These are phyloP conservation scores for Euleptes europaea DNA, from an alignment of 2,113 vertebrate genomes.

Conservation along the genomic window DNA sequence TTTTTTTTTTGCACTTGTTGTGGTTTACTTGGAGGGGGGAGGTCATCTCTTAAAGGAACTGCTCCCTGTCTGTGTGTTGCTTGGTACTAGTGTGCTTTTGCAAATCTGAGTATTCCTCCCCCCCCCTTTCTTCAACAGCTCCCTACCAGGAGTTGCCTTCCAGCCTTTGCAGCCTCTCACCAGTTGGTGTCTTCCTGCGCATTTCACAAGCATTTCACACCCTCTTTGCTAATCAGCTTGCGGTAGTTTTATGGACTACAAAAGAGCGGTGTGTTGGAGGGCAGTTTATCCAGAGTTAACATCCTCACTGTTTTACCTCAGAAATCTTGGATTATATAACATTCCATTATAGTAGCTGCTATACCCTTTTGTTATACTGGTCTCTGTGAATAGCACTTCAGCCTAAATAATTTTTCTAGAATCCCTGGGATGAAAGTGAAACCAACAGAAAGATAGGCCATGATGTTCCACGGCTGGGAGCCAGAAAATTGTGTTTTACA, in stretches of 20 bases:
- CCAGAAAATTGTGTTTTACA: fast-evolving
- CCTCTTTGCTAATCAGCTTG: too few relatives aligned
- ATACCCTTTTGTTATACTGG: fast-evolving
- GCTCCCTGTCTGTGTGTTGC: too few relatives aligned
- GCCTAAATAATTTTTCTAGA: not conserved
- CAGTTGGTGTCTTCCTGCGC: too few relatives aligned
- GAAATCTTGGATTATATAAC: not conserved
- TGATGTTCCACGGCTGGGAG: not conserved
- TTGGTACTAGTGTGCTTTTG: too few relatives aligned
- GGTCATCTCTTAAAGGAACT: too few relatives aligned
- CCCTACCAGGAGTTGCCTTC: too few relatives aligned
- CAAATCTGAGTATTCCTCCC: too few relatives aligned
- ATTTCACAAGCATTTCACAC: too few relatives aligned
- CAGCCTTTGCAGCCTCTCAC: too few relatives aligned
- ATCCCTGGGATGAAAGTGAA: not conserved
- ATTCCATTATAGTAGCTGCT: not conserved
- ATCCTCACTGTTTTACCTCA: not conserved
- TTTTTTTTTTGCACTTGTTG: too few relatives aligned
- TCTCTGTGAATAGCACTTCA: not conserved
- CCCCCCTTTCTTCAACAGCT: too few relatives aligned
- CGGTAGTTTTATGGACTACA: not conserved
- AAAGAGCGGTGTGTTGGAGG: not conserved
- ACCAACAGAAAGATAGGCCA: not conserved
- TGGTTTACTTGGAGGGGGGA: too few relatives aligned
- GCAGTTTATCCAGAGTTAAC: not conserved